phyloP scores from a whole-genome alignment of 2,113 vertebrate species.

The Gadus macrocephalus region DNA sequence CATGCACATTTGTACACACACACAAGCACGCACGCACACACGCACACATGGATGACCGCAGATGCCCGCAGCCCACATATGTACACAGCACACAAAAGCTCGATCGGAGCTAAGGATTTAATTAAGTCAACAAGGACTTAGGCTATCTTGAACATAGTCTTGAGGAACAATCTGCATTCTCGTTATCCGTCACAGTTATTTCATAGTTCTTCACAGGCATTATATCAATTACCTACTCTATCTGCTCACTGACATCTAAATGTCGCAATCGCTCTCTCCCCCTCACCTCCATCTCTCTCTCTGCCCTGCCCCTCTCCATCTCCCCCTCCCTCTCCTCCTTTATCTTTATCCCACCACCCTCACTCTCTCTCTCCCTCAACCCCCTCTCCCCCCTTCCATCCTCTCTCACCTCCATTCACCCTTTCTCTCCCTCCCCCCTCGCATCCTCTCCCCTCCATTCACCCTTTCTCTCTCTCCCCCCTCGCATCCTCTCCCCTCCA shows the following conservation, averaged over 20 bases:
- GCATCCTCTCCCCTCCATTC: constrained; percentile 1
- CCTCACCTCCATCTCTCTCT: constrained; percentile 22
- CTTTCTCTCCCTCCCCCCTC: background rate
- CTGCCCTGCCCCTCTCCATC: constrained; percentile 14
- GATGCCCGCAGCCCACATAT: constrained; percentile 16
- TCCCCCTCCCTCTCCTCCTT: constrained; percentile 23
- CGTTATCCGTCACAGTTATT: constrained; percentile 38
- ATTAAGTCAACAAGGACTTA: constrained; percentile 60
- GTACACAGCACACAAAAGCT: constrained; percentile 12
- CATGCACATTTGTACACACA: background rate
- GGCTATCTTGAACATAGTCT: constrained; percentile 53
- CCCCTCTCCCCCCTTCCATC: constrained; percentile 26
- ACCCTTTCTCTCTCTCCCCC: constrained; percentile 6
- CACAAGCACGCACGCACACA: background rate
- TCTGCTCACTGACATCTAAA: background rate
- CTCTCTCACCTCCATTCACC: constrained; percentile 13
- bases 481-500: constrained; percentile 22
- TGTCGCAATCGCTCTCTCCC: no score
- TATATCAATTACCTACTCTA: constrained; percentile 16
- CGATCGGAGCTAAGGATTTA: constrained; percentile 41
- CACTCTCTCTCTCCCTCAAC: background rate
- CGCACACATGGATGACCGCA: background rate
- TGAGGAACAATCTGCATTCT: constrained; percentile 18
- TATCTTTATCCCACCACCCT: constrained; percentile 14
- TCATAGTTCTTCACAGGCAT: constrained; percentile 33